Conservation (phyloP, 2,797 vertebrate genomes). For the Esox lucius region DNA sequence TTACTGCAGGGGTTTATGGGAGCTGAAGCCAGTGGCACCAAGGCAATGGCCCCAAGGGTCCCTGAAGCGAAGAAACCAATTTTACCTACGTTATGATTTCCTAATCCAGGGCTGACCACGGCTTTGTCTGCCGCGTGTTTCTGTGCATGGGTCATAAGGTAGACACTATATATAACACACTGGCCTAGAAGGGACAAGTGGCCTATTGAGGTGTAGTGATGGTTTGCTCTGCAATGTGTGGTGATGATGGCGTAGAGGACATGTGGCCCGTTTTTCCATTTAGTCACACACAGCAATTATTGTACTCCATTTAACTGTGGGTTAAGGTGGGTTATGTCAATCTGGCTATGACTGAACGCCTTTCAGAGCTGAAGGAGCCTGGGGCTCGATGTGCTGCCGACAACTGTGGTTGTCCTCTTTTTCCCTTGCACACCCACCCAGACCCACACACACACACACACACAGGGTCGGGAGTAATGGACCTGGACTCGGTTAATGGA, state of each 20-base stretch:
- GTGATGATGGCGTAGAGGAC: constrained; percentile 38
- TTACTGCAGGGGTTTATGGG: no score
- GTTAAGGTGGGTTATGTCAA: constrained; percentile 26
- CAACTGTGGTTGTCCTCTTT: constrained; percentile 25
- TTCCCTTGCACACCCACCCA: constrained; percentile 13
- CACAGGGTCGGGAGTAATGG: not conserved
- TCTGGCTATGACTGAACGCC: constrained; percentile 33
- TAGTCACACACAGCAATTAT: constrained; percentile 28
- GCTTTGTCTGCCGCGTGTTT: no score
- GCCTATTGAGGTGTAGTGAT: not conserved
- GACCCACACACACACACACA: constrained; percentile 7
- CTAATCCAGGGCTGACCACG: no score
- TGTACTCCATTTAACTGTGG: constrained; percentile 19
- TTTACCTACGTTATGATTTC: no score
- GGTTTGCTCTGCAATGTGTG: not conserved
- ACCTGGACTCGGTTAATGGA: no score
- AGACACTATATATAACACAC: not conserved
- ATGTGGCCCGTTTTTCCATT: constrained; percentile 13
- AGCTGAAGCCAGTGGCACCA: no score
- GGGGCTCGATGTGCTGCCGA: constrained; percentile 3
- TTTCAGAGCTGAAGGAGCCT: constrained; percentile 22
- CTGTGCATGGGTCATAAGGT: not conserved
- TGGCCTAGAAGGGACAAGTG: not conserved
- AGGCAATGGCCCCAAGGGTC: no score
- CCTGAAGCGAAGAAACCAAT: no score